These are phyloP conservation scores for Callimorpha dominula DNA, from an alignment of 2,888 invertebrate genomes.

Conservation along the genomic window DNA sequence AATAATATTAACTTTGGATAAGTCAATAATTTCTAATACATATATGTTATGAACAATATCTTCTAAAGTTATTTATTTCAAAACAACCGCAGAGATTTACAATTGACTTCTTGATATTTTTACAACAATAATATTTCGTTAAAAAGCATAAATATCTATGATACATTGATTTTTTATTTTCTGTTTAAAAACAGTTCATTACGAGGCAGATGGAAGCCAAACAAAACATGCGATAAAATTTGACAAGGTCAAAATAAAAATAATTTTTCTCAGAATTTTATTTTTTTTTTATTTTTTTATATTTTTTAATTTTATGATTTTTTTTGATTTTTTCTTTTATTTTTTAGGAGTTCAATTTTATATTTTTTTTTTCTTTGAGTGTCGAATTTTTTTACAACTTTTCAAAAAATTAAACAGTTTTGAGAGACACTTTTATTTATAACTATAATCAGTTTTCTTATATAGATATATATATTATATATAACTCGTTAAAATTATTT, in stretches of 20 bases:
- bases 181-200: conserved; percentile 43
- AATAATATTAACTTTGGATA: conserved; percentile 17
- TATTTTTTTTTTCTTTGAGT: conserved; percentile 64
- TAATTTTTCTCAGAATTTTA: conserved; percentile 64
- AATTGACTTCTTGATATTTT: conserved; percentile 28
- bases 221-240: conserved; percentile 60
- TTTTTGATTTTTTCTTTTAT: conserved; percentile 56
- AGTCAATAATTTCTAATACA: conserved; percentile 27
- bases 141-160: conserved; percentile 42
- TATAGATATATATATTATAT: conserved; percentile 29
- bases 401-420: conserved; percentile 76
- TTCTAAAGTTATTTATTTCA: conserved; percentile 28
- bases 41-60: conserved; percentile 19
- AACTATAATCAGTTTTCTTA: conserved; percentile 82
- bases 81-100: conserved; percentile 32
- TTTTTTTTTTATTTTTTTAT: conserved; percentile 59
- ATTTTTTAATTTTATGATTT: conserved; percentile 54
- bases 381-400: conserved; percentile 66
- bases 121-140: conserved; percentile 32
- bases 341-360: conserved; percentile 65
- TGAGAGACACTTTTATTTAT: conserved; percentile 77
- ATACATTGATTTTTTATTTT: conserved; percentile 42
- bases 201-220: conserved; percentile 53
- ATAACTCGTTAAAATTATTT: conserved; percentile 79
- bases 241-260: conserved; percentile 66